Percentiles rank a stretch among this genome's conserved stretches.
phyloP scores from a whole-genome alignment of 2,797 vertebrate species.

The Glossophaga mutica region DNA sequence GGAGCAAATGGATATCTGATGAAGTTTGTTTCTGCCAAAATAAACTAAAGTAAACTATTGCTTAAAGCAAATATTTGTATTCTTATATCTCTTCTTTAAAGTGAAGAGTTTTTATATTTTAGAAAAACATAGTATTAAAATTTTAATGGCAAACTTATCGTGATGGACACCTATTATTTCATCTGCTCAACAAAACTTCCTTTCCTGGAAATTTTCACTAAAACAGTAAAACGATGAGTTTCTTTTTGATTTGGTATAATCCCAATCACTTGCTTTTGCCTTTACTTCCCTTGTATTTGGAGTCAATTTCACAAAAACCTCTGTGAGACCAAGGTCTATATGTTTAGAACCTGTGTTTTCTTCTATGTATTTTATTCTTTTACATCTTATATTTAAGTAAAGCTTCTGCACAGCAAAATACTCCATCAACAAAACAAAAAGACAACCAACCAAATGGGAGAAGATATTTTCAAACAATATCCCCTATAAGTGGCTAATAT shows the following conservation, averaged over 20 bases:
- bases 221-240: background rate
- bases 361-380: background rate
- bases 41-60: background rate
- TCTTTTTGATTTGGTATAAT: background rate
- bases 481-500: background rate
- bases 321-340: background rate
- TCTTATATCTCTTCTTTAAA: background rate
- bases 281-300: background rate
- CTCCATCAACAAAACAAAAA: background rate
- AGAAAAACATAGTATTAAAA: background rate
- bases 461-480: background rate
- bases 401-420: background rate
- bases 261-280: background rate
- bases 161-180: background rate
- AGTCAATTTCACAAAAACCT: background rate
- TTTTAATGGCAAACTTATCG: background rate
- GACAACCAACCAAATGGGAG: background rate
- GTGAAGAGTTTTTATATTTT: background rate
- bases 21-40: background rate
- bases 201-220: background rate
- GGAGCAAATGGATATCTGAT: background rate
- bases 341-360: background rate
- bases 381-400: background rate
- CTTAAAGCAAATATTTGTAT: background rate
- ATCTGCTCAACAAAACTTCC: background rate